Evolutionary conservation across 2,888 invertebrate genomes (phyloP), one percentile per base, ranked within the genome.

Genomic region (Pseudoips prasinana): DNA sequence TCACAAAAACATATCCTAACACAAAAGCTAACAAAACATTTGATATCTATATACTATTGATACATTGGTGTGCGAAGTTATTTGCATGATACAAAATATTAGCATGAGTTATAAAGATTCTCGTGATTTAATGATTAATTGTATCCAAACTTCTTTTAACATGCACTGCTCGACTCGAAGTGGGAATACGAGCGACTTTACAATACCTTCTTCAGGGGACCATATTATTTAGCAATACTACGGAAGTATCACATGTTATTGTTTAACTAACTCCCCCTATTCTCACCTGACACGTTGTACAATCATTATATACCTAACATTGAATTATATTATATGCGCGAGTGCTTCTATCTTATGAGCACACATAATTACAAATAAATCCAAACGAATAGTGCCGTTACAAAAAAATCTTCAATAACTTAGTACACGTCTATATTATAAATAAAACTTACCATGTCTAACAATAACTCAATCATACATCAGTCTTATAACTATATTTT

Each of bases 401-500:
- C 57, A 71, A 58, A 53, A 57, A 56, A 56, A 54, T 32, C 37
- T 44, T 38, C n/a, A 14, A 45, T 44, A 59, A 60, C 49, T 9
- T 24, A 40, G 43, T 43, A 47, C 33, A 57, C 39, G 35, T 38
- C 32, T 38, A 14, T 14, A 14, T 14, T 41, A 46, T 32, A 62
- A 71, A 61, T 44, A 51, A 55, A 53, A 42, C 29, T 44, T 43
- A 47, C 50, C 44, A 57, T 45, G 39, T 33, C 63, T 66, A 63
- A n/a, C n/a, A n/a, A 56, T 46, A 78, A 78, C 64, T 56, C 69
- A 82, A 78, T 64, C 65, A 64, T 79, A 75, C 51, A 75, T 85
- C 86, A 86, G 85, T 87, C 86, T 87, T 86, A 86, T 84, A 77
- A 70, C 83, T 85, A 85, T 76, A 60, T 67, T 69, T 66, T 68